phyloP scores from a whole-genome alignment of 2,888 invertebrate species.

The Cerceris ruficornis region DNA sequence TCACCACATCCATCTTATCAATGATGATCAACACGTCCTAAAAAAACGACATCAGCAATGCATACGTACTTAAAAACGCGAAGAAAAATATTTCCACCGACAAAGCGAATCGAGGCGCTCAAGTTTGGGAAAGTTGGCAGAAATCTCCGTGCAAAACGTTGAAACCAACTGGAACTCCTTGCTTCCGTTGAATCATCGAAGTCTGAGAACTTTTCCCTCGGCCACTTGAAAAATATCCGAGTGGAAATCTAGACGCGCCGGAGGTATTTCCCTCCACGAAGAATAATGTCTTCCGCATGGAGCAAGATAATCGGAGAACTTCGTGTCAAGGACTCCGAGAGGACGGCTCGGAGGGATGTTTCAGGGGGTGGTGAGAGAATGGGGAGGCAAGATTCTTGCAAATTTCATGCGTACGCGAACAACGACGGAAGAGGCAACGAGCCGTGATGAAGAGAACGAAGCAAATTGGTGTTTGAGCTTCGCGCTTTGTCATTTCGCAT shows the following conservation, averaged over 20 bases:
- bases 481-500: too few relatives aligned
- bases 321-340: neutral
- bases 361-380: too few relatives aligned
- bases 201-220: neutral
- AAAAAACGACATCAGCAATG: neutral
- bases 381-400: slow-evolving; percentile 1
- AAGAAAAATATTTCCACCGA: slow-evolving; percentile 24
- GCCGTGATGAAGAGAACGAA: neutral
- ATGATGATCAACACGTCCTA: too few relatives aligned
- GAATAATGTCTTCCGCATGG: neutral
- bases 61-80: neutral
- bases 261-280: slow-evolving; percentile 4
- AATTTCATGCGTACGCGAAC: neutral
- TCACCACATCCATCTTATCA: too few relatives aligned
- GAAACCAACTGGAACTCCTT: slow-evolving; percentile 14
- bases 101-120: slow-evolving; percentile 2
- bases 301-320: neutral
- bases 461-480: neutral
- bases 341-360: too few relatives aligned
- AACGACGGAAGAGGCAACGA: neutral
- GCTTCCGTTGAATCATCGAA: slow-evolving; percentile 1
- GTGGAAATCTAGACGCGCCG: neutral
- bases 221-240: neutral
- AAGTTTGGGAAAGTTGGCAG: slow-evolving; percentile 10
- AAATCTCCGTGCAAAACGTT: neutral